Evolutionary conservation across 2,797 vertebrate species (phyloP).

Genomic region (Hyperoplus immaculatus): DNA sequence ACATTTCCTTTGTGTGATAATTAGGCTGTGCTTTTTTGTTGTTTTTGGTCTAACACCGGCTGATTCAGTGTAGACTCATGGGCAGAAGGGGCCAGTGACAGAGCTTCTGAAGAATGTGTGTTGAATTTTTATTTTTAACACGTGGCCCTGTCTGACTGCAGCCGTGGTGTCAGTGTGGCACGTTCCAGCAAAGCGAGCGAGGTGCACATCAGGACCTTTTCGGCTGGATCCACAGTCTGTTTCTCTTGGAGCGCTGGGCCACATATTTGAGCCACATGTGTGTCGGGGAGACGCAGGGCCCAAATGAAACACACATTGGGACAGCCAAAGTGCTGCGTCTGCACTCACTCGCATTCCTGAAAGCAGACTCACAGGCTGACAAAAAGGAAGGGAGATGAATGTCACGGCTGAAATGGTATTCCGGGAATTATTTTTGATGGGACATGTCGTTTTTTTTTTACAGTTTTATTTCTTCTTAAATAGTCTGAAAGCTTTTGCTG

Average conservation of each 20-base stretch:
- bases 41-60: conserved; percentile 8
- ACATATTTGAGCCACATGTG: conserved; percentile 88
- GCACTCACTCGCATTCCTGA: conserved; percentile 82
- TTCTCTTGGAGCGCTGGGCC: conserved; percentile 83
- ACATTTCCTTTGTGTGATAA: conserved; percentile 20
- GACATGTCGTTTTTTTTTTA: conserved; percentile 52
- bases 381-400: conserved; percentile 61
- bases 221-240: conserved; percentile 74
- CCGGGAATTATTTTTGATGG: conserved; percentile 69
- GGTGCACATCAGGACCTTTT: conserved; percentile 66
- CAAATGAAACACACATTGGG: conserved; percentile 87
- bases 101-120: conserved; percentile 72
- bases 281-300: conserved; percentile 78
- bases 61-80: conserved; percentile 59
- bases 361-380: conserved; percentile 72
- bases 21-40: conserved; percentile 8
- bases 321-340: conserved; percentile 83
- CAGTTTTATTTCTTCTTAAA: conserved; percentile 60
- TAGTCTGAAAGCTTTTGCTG: conserved; percentile 54
- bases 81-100: conserved; percentile 56
- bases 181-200: conserved; percentile 69
- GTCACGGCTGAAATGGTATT: conserved; percentile 67
- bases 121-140: conserved; percentile 59
- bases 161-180: conserved; percentile 74
- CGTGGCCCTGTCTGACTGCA: conserved; percentile 74